Percentiles rank a stretch among this genome's conserved stretches.
These are phyloP conservation scores for Aphelenchoides besseyi DNA, from an alignment of 1,140 invertebrate genomes.

Conservation along the genomic window DNA sequence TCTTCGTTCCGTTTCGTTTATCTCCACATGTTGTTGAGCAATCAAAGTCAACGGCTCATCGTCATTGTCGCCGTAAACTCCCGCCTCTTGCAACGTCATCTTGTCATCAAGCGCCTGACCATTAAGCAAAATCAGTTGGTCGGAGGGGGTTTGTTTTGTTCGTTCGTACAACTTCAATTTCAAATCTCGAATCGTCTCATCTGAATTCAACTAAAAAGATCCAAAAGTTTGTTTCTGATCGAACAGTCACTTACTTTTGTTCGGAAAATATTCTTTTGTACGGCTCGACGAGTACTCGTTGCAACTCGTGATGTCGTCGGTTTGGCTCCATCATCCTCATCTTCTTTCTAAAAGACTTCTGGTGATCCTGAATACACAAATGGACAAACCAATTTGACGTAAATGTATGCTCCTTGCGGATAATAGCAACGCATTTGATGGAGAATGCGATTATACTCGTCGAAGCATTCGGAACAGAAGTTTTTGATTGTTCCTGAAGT, in stretches of 20 bases:
- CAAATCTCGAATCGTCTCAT: constrained; percentile 31
- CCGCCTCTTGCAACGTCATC: constrained; percentile 27
- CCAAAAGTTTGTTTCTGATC: constrained; percentile 5
- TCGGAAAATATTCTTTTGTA: constrained; percentile 29
- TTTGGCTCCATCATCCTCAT: constrained; percentile 30
- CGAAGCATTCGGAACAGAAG: not conserved
- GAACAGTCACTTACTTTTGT: constrained; percentile 28
- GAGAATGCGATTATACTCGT: not conserved
- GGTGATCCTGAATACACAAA: not conserved
- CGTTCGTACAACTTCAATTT: constrained; percentile 35
- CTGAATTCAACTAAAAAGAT: constrained; percentile 39
- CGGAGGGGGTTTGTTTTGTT: constrained; percentile 35
- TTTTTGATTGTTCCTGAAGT: constrained; percentile 6
- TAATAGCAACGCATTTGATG: constrained; percentile 20
- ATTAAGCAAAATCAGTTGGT: constrained; percentile 41
- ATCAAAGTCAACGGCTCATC: constrained; percentile 41
- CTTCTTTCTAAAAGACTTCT: constrained; percentile 27
- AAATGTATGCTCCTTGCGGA: constrained; percentile 36
- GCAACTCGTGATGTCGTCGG: not conserved
- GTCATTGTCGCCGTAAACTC: constrained; percentile 22
- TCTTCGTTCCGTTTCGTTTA: constrained; percentile 3
- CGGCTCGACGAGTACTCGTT: constrained; percentile 29
- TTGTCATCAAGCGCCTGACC: constrained; percentile 31
- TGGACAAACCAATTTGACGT: constrained; percentile 34
- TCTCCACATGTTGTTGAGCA: constrained; percentile 38